Conservation (phyloP, 2,797 vertebrate species). For the Furcifer pardalis region DNA sequence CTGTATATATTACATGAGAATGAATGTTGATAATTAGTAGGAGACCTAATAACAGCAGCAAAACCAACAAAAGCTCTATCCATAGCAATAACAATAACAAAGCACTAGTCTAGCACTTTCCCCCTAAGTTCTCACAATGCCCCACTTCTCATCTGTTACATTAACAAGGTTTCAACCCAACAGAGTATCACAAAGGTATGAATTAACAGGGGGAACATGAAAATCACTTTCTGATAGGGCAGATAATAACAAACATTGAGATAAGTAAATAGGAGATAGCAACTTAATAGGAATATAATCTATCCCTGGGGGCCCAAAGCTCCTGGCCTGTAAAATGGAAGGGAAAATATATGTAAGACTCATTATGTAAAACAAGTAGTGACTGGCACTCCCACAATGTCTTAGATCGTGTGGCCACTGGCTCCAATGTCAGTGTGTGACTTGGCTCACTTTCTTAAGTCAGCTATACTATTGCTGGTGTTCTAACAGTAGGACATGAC, state of each 20-base stretch:
- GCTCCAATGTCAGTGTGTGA: background rate
- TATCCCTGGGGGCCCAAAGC: no score
- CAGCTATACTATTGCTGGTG: background rate
- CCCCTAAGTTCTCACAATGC: background rate
- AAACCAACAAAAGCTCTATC: background rate
- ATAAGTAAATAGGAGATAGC: background rate
- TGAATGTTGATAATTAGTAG: no score
- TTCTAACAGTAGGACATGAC: no score
- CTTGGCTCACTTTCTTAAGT: constrained; percentile 4
- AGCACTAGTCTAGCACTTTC: background rate
- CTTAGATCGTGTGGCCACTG: no score
- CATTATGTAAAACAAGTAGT: background rate
- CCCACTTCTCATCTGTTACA: background rate
- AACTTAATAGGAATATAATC: background rate
- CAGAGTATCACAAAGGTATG: no score
- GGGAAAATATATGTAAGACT: background rate
- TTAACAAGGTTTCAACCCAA: no score
- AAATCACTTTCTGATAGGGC: no score
- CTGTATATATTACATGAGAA: background rate
- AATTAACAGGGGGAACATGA: no score
- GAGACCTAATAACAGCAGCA: background rate
- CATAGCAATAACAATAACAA: no score
- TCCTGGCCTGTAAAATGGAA: no score
- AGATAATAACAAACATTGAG: background rate
- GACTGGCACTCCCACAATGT: background rate